Percentiles rank a stretch among this genome's conserved stretches.
phyloP scores from a whole-genome alignment of 2,888 invertebrate genomes.

The Tachystola acroxantha region DNA sequence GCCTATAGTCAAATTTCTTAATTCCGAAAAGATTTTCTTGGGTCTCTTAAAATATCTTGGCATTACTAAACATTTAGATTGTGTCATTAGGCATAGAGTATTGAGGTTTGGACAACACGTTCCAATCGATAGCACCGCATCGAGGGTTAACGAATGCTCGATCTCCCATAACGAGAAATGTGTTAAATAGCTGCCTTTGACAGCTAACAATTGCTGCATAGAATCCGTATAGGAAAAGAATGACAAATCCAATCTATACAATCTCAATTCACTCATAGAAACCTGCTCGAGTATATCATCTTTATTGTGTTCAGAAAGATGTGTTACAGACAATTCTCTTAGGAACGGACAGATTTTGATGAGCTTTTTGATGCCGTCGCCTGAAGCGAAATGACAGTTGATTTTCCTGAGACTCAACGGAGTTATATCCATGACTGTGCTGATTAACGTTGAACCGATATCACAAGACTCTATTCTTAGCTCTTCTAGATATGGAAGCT shows the following conservation, averaged over 20 bases:
- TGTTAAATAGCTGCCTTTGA: constrained; percentile 62
- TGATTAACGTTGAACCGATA: constrained; percentile 64
- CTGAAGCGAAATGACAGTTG: constrained; percentile 67
- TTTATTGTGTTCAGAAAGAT: constrained; percentile 61
- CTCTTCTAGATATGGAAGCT: constrained; percentile 63
- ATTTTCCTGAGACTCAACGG: constrained; percentile 64
- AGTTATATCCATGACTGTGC: constrained; percentile 48
- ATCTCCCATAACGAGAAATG: constrained; percentile 70
- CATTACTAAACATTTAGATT: constrained; percentile 53
- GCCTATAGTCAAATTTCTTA: constrained; percentile 58
- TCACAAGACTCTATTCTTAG: constrained; percentile 70
- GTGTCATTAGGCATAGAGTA: constrained; percentile 62
- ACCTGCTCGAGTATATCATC: constrained; percentile 64
- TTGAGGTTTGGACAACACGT: constrained; percentile 57
- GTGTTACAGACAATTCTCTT: constrained; percentile 62
- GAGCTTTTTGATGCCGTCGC: constrained; percentile 58
- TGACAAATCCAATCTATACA: constrained; percentile 57
- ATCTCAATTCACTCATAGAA: constrained; percentile 47
- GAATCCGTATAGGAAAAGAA: constrained; percentile 65
- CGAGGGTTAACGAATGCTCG: constrained; percentile 57
- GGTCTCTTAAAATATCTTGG: constrained; percentile 50
- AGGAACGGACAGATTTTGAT: constrained; percentile 63
- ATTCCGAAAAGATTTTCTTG: constrained; percentile 48
- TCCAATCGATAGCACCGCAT: constrained; percentile 57
- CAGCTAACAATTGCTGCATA: constrained; percentile 49